phyloP scores from a whole-genome alignment of 2,113 vertebrate species.

The Megaceryle torquata region DNA sequence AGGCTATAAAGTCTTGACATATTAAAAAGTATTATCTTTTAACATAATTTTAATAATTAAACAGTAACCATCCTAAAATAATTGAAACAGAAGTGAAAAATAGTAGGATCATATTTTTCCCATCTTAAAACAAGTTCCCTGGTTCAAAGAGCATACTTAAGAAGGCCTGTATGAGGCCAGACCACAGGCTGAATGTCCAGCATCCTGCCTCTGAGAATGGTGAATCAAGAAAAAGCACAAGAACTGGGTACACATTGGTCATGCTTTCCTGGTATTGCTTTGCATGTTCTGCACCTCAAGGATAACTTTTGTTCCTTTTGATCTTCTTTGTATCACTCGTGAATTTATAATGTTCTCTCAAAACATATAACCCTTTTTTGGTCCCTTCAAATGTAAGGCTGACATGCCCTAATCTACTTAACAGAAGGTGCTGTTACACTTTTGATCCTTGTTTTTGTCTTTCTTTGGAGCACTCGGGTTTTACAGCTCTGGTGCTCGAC shows the following conservation, averaged over 20 bases:
- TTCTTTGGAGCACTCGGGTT: not conserved
- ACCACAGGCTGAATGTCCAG: not conserved
- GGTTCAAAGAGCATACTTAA: not conserved
- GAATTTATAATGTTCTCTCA: not conserved
- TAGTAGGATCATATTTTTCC: not conserved
- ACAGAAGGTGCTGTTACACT: not conserved
- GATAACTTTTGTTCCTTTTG: not conserved
- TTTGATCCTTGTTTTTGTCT: not conserved
- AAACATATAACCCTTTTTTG: not conserved
- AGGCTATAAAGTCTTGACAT: not conserved
- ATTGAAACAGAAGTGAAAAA: not conserved
- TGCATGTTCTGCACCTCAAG: not conserved
- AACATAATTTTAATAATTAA: not conserved
- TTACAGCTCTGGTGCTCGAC: not conserved
- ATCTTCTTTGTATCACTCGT: rapidly evolving
- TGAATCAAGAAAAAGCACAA: not conserved
- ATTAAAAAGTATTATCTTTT: not conserved
- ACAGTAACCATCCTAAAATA: not conserved
- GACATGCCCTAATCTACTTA: not conserved
- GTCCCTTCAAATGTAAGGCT: not conserved
- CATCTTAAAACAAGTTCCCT: not conserved
- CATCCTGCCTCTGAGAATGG: not conserved
- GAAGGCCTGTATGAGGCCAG: not conserved
- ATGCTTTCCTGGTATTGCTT: not conserved
- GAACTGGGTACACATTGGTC: not conserved